These are phyloP conservation scores for Calephelis perditalis DNA, from an alignment of 2,888 invertebrate species.

Conservation along the genomic window DNA sequence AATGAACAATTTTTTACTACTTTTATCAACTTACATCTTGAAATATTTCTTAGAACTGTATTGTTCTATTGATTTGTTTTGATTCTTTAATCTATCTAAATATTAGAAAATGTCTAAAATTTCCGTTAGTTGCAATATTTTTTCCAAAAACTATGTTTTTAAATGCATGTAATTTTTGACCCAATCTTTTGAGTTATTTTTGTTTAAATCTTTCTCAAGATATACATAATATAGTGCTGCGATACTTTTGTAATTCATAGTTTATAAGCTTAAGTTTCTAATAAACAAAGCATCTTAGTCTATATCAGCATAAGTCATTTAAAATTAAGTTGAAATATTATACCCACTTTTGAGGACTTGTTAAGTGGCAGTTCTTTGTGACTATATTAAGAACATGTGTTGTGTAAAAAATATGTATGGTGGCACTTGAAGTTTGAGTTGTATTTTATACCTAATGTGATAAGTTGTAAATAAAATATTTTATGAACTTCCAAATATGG, in stretches of 20 bases:
- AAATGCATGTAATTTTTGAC: conserved; percentile 13
- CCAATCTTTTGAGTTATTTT: conserved; percentile 16
- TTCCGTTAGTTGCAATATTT: conserved; percentile 12
- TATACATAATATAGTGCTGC: conserved; percentile 11
- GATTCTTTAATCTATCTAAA: conserved; percentile 17
- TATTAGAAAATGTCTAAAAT: no score
- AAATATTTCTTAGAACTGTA: conserved; percentile 14
- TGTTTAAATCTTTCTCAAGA: conserved; percentile 6
- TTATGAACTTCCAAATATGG: no score
- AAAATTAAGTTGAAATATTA: no score
- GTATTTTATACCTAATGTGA: no score
- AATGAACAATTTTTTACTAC: conserved; percentile 12
- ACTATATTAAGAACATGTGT: no score
- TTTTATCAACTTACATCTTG: conserved; percentile 5
- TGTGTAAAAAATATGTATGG: no score
- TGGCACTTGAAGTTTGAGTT: no score
- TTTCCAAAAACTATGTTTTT: conserved; percentile 13
- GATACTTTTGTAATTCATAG: conserved; percentile 15
- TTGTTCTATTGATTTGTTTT: conserved; percentile 16
- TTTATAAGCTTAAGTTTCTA: conserved; percentile 11
- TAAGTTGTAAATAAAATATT: no score
- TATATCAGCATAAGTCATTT: no score
- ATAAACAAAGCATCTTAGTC: background rate
- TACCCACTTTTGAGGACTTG: no score
- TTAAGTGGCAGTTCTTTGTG: no score